Evolutionary conservation across 2,113 vertebrate species (phyloP).

Genomic region (Microtus montanus): DNA sequence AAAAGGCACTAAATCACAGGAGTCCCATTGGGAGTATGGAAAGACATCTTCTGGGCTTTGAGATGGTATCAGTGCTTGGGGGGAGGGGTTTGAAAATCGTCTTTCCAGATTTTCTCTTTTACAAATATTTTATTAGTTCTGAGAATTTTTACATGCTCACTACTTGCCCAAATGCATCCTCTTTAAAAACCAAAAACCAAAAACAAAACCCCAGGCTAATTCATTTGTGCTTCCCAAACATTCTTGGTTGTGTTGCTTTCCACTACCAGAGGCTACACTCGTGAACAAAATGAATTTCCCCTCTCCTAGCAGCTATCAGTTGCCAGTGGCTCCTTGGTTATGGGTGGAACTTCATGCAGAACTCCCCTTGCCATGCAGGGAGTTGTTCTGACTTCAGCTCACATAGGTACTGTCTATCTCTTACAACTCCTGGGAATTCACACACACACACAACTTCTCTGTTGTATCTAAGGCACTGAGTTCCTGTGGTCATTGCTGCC

Average conservation of each 20-base stretch:
- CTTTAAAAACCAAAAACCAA: background rate
- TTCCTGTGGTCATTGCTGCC: background rate
- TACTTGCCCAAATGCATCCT: background rate
- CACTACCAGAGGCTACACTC: background rate
- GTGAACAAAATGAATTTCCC: background rate
- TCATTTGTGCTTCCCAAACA: background rate
- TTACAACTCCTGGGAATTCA: background rate
- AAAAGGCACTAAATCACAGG: background rate
- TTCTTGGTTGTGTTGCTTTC: background rate
- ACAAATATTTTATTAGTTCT: background rate
- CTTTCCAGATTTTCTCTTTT: background rate
- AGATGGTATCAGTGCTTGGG: background rate
- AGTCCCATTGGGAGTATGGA: background rate
- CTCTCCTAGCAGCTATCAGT: background rate
- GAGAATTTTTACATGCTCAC: background rate
- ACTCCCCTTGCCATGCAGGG: background rate
- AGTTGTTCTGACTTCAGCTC: background rate
- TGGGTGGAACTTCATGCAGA: background rate
- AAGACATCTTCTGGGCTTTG: background rate
- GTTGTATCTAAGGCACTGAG: background rate
- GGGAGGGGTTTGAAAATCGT: background rate
- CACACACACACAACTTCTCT: background rate
- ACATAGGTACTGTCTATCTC: background rate
- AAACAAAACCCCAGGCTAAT: background rate
- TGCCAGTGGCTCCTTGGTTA: background rate